Base-by-base conservation (phyloP, 1,140 invertebrate species). In the Dreissena polymorpha region DNA sequence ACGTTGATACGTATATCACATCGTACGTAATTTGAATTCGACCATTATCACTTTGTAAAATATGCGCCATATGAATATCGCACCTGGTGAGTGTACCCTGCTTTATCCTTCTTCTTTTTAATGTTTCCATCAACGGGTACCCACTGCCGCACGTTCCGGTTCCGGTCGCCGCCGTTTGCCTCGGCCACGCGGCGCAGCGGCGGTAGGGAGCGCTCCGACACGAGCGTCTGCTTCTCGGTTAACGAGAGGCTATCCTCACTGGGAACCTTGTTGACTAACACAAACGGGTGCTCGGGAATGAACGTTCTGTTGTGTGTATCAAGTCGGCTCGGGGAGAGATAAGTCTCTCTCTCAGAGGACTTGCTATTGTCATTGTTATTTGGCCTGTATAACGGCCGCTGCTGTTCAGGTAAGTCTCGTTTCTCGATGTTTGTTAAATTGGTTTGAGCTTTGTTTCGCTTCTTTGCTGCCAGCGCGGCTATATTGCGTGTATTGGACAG, bases 391-490 rank as follows among this genome's bases (percentile, higher is more conserved):
- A 90, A 57, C 27, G 87, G 79, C 55, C 88, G 72, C 13, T 70
- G 67, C 10, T 49, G 75, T 69, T 67, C 77, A 39, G 39, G 39
- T 39, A 39, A 39, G 55, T 80, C 78, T 29, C 78, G 80, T 70
- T 83, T 73, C 55, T 89, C 88, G 14, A 86, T 83, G 29, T 86
- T 83, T 27, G 83, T 76, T 57, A 78, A 65, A 53, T 77, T 80
- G 55, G 72, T 82, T 55, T 89, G 86, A 13, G 83, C 88, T 68
- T 88, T 85, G 27, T 82, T 86, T n/a, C 88, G 83, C 72, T 91
- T 92, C 64, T 85, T 88, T 0, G 92, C 92, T 27, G 92, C 92
- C 71, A 92, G 84, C 12, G 91, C 91, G n/a, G 90, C 90, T 55
- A 92, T 92, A 84, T 85, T 91, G 27, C 92, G 86, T 14, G 92